phyloP scores from a whole-genome alignment of 2,797 vertebrate genomes.

The Catostomus latipinnis region DNA sequence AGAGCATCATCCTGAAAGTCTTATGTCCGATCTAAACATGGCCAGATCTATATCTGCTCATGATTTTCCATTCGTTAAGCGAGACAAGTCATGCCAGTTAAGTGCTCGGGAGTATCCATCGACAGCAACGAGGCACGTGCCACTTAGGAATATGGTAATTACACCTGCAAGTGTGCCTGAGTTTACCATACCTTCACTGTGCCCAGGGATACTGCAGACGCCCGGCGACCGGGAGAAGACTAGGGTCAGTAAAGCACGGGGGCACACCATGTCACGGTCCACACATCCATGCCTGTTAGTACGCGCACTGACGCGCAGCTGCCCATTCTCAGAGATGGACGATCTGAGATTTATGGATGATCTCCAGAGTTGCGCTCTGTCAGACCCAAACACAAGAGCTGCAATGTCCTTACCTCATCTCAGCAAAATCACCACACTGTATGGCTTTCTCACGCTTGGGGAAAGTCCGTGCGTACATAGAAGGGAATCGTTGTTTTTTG shows the following conservation, averaged over 20 bases:
- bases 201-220: constrained; percentile 7
- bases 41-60: not conserved
- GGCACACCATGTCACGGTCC: constrained; percentile 44
- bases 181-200: constrained; percentile 60
- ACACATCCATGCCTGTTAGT: not conserved
- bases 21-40: constrained; percentile 8
- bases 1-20: not conserved
- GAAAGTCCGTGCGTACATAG: constrained; percentile 58
- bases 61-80: not conserved
- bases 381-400: constrained; percentile 54
- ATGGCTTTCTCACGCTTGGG: constrained; percentile 59
- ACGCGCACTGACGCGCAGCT: constrained; percentile 10
- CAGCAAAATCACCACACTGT: constrained; percentile 62
- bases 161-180: constrained; percentile 63
- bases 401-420: constrained; percentile 63
- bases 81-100: not conserved
- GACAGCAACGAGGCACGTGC: constrained; percentile 41
- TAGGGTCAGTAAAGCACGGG: not conserved
- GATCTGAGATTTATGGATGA: constrained; percentile 1
- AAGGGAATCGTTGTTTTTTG: constrained; percentile 62
- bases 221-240: not conserved
- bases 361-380: not conserved
- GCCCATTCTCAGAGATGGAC: constrained; percentile 24
- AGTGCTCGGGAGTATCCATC: constrained; percentile 9
- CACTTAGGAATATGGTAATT: constrained; percentile 58